Conservation (phyloP, 2,113 vertebrate species). For the Apus apus region DNA sequence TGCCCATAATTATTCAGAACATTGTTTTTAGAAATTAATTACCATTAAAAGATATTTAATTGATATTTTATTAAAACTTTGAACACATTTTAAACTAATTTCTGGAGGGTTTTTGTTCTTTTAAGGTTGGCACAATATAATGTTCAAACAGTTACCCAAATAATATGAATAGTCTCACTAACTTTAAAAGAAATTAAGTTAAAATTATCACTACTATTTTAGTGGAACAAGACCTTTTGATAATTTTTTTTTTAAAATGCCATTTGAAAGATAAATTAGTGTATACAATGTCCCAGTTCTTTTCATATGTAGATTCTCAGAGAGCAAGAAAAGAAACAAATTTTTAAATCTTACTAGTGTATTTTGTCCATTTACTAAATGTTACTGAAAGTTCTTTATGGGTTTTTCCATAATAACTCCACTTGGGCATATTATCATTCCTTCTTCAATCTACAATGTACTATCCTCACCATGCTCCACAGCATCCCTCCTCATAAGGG, state of each 20-base stretch:
- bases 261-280: neutral
- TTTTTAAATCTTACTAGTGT: neutral
- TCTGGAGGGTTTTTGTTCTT: neutral
- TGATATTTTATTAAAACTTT: neutral
- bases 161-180: neutral
- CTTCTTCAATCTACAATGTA: rapidly evolving
- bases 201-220: neutral
- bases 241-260: neutral
- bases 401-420: neutral
- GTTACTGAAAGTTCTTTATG: neutral
- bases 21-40: neutral
- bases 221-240: neutral
- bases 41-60: neutral
- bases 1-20: neutral
- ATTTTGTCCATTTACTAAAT: neutral
- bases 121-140: neutral
- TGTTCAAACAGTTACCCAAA: neutral
- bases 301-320: neutral
- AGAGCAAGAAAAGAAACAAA: neutral
- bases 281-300: neutral
- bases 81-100: neutral
- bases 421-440: neutral
- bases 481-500: neutral
- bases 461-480: neutral
- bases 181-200: neutral